Evolutionary conservation across 2,113 vertebrate genomes (phyloP), one percentile per base, ranked within the genome.

Genomic region (Telmatochromis sp.): DNA sequence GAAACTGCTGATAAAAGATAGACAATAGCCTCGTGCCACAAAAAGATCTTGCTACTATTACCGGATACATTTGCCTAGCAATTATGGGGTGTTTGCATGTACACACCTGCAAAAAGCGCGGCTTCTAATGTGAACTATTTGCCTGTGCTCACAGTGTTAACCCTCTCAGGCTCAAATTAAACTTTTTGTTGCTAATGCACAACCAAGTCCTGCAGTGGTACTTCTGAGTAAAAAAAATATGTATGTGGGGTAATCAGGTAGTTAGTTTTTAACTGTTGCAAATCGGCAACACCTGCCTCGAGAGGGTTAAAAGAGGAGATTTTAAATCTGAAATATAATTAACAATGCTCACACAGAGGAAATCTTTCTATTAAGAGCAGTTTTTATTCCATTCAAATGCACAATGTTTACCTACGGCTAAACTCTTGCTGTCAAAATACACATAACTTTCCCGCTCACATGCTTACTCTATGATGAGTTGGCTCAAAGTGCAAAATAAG

Each of bases 401-500:
- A 57, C 70, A 19, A 19, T n/a, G 26, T 68, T 81, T 83, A 60
- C 85, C 57, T 53, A 26, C 6, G 14, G 7, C 37, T 31, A 28
- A 81, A 86, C 58, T 86, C 35, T 51, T 57, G 14, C 79, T 58
- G 87, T 82, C 83, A 42, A 45, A 58, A 84, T 26, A 58, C 70
- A 81, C 47, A 87, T 80, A 84, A 80, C 82, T 83, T 85, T 90
- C 83, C 85, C 53, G 73, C 31, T 45, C 28, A 37, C 42, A 68
- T 63, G 84, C 51, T 81, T 33, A 42, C 40, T 35, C 85, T 85
- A 80, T 31, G 73, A 90, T 68, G 83, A 92, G 85, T 86, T 92
- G 89, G 91, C 93, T 89, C 90, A 93, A 93, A 93, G 93, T 95
- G 94, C 88, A 90, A 92, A 90, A 84, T 87, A 70, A 92, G 65